Evolutionary conservation across 2,113 vertebrate genomes (phyloP), one percentile per base, ranked within the genome.

Genomic region (Hassar affinis): DNA sequence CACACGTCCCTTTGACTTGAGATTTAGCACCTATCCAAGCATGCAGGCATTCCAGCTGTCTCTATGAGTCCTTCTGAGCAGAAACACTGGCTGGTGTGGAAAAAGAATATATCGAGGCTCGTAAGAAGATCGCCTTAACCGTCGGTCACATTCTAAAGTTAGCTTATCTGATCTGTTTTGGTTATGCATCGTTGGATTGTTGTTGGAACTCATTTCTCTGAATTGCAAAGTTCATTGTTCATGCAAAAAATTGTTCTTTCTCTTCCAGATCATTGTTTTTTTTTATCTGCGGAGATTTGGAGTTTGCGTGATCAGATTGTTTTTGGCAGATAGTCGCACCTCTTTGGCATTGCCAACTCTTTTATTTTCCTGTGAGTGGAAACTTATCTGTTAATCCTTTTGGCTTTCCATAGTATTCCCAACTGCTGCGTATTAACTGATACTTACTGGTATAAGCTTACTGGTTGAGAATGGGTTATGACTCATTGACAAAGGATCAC

Each of bases 1-100:
- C 4, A 56, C 74, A 52, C 27, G 18, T 52, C 15, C 12, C 12
- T 71, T 56, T 62, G 0, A 62, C 57, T 80, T 0, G 11, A 81
- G 20, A 82, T 72, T n/a, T 0, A 82, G 79, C 85, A 64, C 51
- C n/a, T 33, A 12, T 88, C 49, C 27, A 82, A 86, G 62, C 52
- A 17, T 77, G 18, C 33, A 83, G 80, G 52, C 85, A 45, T 84
- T 82, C 9, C 69, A 75, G 22, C 45, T 77, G 30, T 88, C 87
- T 80, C 68, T 78, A 30, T 61, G 86, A 84, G 22, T 35, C 78
- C 64, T 86, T n/a, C 18, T 0, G 84, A 35, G 57, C 81, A 84
- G 49, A 86, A 90, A 89, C 83, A 52, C 71, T 85, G 80, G 75
- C 85, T 89, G 84, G 85, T 86, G 61, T 86, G 5, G 35, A 76